Conservation (phyloP, 1,140 invertebrate genomes). For the Sycophaga agraensis region DNA sequence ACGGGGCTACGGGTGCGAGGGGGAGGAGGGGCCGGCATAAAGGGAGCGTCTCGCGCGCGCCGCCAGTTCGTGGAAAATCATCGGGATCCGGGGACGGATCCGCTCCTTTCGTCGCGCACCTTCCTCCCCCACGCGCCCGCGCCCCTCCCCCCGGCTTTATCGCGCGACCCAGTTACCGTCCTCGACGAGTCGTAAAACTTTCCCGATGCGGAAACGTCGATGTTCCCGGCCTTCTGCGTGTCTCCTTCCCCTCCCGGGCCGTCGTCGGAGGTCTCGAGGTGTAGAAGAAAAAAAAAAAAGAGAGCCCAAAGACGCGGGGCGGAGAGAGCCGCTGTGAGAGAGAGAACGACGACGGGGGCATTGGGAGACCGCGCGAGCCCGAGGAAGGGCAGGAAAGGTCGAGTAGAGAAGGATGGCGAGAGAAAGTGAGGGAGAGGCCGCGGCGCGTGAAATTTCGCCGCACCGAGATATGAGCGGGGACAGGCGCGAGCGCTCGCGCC, state of each 20-base stretch:
- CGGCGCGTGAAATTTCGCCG: neutral
- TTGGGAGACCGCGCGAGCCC: neutral
- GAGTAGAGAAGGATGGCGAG: neutral
- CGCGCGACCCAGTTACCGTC: slow-evolving; percentile 30
- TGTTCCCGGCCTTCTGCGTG: neutral
- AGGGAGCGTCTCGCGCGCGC: too few relatives aligned
- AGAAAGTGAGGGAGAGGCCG: neutral
- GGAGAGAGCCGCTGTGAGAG: too few relatives aligned
- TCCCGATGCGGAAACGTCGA: slow-evolving; percentile 23
- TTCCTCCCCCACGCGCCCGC: neutral
- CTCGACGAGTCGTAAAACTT: slow-evolving; percentile 28
- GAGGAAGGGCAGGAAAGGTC: slow-evolving; percentile 1
- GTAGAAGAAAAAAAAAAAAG: too few relatives aligned
- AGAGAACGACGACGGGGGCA: neutral
- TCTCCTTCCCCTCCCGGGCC: neutral
- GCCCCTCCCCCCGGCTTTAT: slow-evolving; percentile 10
- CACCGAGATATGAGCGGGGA: neutral
- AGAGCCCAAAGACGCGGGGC: neutral
- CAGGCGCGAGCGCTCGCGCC: too few relatives aligned
- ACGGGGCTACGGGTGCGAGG: neutral
- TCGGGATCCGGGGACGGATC: neutral
- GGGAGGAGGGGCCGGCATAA: too few relatives aligned
- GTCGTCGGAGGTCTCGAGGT: slow-evolving; percentile 16
- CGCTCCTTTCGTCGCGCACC: slow-evolving; percentile 10
- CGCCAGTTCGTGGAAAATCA: slow-evolving; percentile 19